Evolutionary conservation across 1,140 invertebrate species (phyloP).

Genomic region (Stegodyphus mimosarum): DNA sequence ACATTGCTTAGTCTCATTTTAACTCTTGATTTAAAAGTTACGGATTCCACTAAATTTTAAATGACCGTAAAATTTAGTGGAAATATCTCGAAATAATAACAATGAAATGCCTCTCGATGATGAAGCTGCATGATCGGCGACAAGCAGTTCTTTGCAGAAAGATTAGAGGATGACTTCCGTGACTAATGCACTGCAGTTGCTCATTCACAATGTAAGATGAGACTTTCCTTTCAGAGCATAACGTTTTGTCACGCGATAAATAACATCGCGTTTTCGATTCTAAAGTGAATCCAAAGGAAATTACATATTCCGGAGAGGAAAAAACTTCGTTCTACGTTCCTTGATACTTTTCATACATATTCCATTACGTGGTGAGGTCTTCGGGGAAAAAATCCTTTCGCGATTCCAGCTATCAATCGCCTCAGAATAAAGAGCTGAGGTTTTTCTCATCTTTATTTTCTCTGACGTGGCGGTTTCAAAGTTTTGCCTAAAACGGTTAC

Average conservation of each 20-base stretch:
- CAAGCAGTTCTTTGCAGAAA: not conserved
- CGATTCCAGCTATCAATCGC: conserved; percentile 35
- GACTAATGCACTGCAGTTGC: too few relatives aligned
- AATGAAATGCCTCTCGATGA: too few relatives aligned
- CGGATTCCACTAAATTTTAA: too few relatives aligned
- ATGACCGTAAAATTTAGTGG: too few relatives aligned
- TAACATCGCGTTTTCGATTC: conserved; percentile 21
- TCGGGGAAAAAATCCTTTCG: not conserved
- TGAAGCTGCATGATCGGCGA: too few relatives aligned
- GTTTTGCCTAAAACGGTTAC: conserved; percentile 25
- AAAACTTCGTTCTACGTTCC: conserved; percentile 6
- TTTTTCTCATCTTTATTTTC: conserved; percentile 11
- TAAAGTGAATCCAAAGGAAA: conserved; percentile 2
- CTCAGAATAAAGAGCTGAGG: conserved; percentile 17
- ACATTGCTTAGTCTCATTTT: too few relatives aligned
- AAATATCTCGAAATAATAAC: too few relatives aligned
- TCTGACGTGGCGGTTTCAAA: not conserved
- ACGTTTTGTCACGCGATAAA: conserved; percentile 34
- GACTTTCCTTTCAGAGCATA: conserved; percentile 11
- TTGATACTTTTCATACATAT: conserved; percentile 20
- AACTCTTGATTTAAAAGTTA: too few relatives aligned
- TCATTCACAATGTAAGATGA: not conserved
- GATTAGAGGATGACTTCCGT: not conserved
- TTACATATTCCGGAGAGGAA: conserved; percentile 24
- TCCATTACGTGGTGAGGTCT: conserved; percentile 21